A percentile compares a stretch with the other conserved stretches of the same genome.
Conservation (phyloP, 2,797 vertebrate genomes). For the Hydrolagus colliei region DNA sequence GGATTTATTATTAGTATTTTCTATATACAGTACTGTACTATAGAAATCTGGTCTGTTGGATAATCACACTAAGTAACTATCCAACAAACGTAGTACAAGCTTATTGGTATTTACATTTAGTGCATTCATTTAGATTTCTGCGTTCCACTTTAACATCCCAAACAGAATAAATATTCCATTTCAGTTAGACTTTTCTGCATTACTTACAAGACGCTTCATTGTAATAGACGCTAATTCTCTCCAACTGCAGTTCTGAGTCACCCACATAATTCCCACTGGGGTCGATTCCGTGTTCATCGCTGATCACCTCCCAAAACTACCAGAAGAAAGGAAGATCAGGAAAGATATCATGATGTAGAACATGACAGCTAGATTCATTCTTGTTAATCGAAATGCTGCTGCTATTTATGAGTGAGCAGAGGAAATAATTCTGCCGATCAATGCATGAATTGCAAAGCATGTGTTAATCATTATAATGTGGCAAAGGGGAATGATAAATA, state of each 20-base stretch:
- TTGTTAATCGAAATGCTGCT: not conserved
- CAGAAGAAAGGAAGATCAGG: not conserved
- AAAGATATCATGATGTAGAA: no score
- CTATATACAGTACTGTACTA: not conserved
- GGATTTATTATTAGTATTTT: not conserved
- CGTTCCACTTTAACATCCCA: not conserved
- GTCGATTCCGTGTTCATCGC: slow-evolving; percentile 71
- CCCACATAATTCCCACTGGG: slow-evolving; percentile 68
- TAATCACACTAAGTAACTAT: not conserved
- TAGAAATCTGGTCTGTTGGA: no score
- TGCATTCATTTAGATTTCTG: not conserved
- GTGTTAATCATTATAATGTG: not conserved
- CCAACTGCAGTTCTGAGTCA: slow-evolving; percentile 67
- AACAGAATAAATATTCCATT: no score
- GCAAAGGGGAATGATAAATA: not conserved
- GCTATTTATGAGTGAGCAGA: not conserved
- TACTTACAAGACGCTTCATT: slow-evolving; percentile 71
- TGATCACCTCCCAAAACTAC: slow-evolving; percentile 73
- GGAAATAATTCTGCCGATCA: not conserved
- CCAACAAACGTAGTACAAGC: not conserved
- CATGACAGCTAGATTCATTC: not conserved
- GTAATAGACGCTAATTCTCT: slow-evolving; percentile 73
- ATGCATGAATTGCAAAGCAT: not conserved
- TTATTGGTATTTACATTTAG: not conserved
- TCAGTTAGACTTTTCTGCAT: not conserved